Evolutionary conservation across 2,797 vertebrate species (phyloP).

Genomic region (Eutrigla gurnardus): DNA sequence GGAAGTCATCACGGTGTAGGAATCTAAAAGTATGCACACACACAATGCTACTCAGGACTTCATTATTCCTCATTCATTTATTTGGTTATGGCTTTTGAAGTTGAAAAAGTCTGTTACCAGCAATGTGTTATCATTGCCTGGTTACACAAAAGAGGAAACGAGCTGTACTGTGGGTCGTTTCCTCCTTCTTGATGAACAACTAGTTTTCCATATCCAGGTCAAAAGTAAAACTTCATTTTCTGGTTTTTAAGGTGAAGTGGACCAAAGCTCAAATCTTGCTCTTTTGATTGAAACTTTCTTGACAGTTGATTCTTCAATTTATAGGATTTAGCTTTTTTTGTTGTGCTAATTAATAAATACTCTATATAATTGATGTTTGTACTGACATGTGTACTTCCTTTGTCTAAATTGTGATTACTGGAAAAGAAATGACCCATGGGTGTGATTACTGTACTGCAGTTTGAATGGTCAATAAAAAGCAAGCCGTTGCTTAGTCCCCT

Average conservation of each 20-base stretch:
- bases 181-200: neutral
- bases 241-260: neutral
- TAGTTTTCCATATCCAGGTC: neutral
- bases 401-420: too few species aligned
- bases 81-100: neutral
- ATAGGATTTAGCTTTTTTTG: too few species aligned
- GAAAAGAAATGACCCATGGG: too few species aligned
- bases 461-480: too few species aligned
- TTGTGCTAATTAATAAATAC: too few species aligned
- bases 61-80: neutral
- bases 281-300: too few species aligned
- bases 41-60: neutral
- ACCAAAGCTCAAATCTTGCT: neutral
- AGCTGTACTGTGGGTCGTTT: neutral
- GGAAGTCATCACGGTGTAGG: neutral
- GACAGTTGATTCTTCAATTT: too few species aligned
- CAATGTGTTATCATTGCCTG: neutral
- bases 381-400: too few species aligned
- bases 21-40: neutral
- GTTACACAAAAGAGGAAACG: neutral
- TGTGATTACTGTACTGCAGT: too few species aligned
- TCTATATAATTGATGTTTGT: too few species aligned
- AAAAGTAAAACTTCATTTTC: neutral
- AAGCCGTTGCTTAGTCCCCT: too few species aligned
- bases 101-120: neutral